Conservation (phyloP, 2,797 vertebrate species). For the Chiroxiphia lanceolata region DNA sequence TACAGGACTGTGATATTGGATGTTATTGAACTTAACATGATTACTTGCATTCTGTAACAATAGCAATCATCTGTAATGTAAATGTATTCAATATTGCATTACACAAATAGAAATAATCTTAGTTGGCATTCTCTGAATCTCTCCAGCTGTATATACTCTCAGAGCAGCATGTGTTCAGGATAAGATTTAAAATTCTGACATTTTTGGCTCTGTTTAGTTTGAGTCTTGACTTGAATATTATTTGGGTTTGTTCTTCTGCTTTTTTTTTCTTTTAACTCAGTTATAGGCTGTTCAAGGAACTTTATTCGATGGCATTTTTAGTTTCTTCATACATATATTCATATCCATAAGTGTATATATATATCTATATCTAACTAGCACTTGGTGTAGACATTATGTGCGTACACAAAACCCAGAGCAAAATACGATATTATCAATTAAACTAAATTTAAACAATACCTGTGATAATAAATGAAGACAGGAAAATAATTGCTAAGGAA, state of each 20-base stretch:
- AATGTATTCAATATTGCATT: not conserved
- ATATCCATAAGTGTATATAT: not conserved
- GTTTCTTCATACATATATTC: not conserved
- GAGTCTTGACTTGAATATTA: not conserved
- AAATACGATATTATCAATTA: not conserved
- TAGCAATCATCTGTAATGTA: not conserved
- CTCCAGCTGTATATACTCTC: not conserved
- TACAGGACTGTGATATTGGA: not conserved
- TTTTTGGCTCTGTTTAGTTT: not conserved
- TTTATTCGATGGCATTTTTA: not conserved
- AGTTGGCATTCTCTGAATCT: not conserved
- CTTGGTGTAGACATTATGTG: not conserved
- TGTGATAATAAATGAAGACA: not conserved
- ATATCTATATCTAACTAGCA: not conserved
- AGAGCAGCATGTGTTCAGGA: not conserved
- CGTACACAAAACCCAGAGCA: not conserved
- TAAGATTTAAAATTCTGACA: not conserved
- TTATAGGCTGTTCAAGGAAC: not conserved
- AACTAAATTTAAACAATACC: not conserved
- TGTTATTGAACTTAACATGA: not conserved
- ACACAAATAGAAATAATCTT: not conserved
- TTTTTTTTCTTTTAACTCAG: not conserved
- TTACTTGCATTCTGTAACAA: not conserved
- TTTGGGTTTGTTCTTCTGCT: not conserved
- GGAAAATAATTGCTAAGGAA: not conserved